Evolutionary conservation across 2,113 vertebrate species (phyloP).

Genomic region (Gallinago media): DNA sequence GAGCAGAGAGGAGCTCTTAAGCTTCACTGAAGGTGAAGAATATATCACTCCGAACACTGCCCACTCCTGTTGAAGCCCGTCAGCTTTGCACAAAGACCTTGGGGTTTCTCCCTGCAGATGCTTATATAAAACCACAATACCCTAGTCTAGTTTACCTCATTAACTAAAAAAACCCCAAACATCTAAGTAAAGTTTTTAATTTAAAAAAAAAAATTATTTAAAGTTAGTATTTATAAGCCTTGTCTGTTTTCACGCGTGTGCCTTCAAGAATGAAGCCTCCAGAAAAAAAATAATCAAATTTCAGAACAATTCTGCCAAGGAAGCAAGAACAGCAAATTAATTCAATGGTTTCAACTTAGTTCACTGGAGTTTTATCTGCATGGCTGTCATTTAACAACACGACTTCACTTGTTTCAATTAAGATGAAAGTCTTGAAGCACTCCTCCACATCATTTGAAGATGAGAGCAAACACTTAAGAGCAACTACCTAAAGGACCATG

Average conservation of each 20-base stretch:
- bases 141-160: neutral
- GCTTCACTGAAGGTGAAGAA: neutral
- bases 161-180: neutral
- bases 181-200: too few relatives aligned
- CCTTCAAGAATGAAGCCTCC: neutral
- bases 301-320: neutral
- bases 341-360: neutral
- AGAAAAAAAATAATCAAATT: neutral
- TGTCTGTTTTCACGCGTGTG: neutral
- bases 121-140: neutral
- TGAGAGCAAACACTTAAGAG: neutral
- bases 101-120: neutral
- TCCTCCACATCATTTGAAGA: neutral
- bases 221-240: neutral
- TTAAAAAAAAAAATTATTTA: neutral
- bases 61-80: neutral
- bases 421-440: neutral
- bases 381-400: neutral
- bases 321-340: neutral
- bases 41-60: neutral
- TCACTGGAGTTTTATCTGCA: neutral
- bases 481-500: neutral
- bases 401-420: neutral
- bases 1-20: neutral
- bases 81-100: neutral